Conservation (phyloP, 1,140 invertebrate species). For the Coenobita brevimanus region DNA sequence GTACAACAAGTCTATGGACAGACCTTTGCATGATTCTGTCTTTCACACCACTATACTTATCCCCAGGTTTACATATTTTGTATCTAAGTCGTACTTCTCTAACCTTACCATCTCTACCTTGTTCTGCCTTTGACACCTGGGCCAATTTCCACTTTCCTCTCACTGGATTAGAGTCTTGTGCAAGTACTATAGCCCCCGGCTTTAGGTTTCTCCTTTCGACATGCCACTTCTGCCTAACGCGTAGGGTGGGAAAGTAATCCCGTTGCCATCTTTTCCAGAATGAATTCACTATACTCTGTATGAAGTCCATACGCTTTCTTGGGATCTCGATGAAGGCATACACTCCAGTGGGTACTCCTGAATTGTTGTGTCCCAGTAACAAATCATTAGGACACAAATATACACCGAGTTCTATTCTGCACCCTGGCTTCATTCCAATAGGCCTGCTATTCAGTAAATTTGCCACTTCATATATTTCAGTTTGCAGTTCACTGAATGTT, state of each 20-base stretch:
- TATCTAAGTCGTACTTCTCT: neutral
- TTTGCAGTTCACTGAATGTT: neutral
- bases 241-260: neutral
- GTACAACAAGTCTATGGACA: neutral
- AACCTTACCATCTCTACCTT: conserved; percentile 8
- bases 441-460: neutral
- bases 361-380: neutral
- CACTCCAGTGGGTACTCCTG: too few species aligned
- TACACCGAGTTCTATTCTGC: neutral
- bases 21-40: neutral
- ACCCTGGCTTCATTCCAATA: neutral
- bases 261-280: conserved; percentile 21
- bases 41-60: neutral
- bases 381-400: conserved; percentile 3
- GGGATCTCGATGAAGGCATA: too few species aligned
- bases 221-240: conserved; percentile 10
- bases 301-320: neutral
- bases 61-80: neutral
- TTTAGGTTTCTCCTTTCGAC: neutral
- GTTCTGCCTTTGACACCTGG: neutral
- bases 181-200: neutral
- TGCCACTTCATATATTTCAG: neutral
- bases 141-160: conserved; percentile 16
- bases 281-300: neutral
- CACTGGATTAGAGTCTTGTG: neutral